Percentiles rank a stretch among this genome's conserved stretches.
Evolutionary conservation across 2,797 vertebrate genomes (phyloP).

Genomic region (Lagorchestes hirsutus): DNA sequence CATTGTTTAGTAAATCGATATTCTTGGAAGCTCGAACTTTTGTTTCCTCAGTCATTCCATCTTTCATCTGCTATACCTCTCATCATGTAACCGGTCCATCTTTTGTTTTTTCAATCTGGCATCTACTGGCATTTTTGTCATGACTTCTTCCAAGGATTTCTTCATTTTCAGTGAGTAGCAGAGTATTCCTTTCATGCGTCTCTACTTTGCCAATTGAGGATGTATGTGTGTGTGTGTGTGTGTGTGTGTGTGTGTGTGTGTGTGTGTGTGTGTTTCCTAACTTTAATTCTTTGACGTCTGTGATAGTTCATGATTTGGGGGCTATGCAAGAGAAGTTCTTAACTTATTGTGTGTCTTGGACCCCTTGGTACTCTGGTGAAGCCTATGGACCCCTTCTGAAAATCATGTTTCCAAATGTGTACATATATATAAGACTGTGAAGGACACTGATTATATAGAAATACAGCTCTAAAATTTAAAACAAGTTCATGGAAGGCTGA

Average conservation of each 20-base stretch:
- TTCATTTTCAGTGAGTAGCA: neutral
- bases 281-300: neutral
- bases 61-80: neutral
- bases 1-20: neutral
- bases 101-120: neutral
- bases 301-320: neutral
- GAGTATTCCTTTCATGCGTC: neutral
- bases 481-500: neutral
- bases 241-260: too few relatives aligned
- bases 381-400: neutral
- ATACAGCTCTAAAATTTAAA: neutral
- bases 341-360: neutral
- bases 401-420: neutral
- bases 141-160: neutral
- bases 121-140: neutral
- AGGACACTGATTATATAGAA: neutral
- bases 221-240: neutral
- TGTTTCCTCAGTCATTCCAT: neutral
- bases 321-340: neutral
- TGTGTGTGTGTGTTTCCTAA: neutral
- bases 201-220: neutral
- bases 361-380: neutral
- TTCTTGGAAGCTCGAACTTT: neutral
- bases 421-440: neutral
- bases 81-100: neutral